Conservation (phyloP, 2,888 invertebrate genomes). For the Epinotia demarniana region DNA sequence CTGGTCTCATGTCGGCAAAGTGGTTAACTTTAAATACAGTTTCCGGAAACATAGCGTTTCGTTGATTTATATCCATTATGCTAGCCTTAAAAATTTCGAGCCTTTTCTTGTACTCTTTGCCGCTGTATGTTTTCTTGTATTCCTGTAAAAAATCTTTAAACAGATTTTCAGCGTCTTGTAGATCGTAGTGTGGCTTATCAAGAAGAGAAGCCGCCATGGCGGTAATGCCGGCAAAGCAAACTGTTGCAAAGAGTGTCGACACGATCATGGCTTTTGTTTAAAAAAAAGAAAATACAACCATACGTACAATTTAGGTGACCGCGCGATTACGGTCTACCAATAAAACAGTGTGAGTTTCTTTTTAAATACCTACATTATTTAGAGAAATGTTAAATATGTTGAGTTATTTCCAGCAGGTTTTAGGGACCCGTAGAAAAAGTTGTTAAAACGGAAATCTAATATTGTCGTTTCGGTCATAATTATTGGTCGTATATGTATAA, state of each 20-base stretch:
- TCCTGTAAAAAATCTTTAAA: conserved; percentile 2
- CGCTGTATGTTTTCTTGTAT: conserved; percentile 17
- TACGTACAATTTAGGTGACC: background rate
- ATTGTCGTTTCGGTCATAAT: background rate
- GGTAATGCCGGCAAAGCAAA: background rate
- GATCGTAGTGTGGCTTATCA: conserved; percentile 11
- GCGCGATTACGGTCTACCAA: too few species aligned
- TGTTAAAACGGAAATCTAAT: too few species aligned
- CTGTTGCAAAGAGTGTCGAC: background rate
- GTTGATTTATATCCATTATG: conserved; percentile 6
- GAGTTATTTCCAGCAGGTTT: too few species aligned
- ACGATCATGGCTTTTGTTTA: background rate
- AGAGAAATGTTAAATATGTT: too few species aligned
- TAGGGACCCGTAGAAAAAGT: too few species aligned
- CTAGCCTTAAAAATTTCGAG: conserved; percentile 14
- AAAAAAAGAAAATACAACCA: background rate
- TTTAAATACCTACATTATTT: too few species aligned
- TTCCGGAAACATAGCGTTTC: background rate
- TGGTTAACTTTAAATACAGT: conserved; percentile 4
- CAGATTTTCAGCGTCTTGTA: conserved; percentile 1
- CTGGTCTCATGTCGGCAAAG: conserved; percentile 15
- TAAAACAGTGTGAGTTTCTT: too few species aligned
- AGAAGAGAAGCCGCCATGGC: background rate
- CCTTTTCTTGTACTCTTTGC: conserved; percentile 13
- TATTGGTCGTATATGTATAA: background rate